Conservation (phyloP, 1,140 invertebrate species). For the Thaumetopoea pityocampa region DNA sequence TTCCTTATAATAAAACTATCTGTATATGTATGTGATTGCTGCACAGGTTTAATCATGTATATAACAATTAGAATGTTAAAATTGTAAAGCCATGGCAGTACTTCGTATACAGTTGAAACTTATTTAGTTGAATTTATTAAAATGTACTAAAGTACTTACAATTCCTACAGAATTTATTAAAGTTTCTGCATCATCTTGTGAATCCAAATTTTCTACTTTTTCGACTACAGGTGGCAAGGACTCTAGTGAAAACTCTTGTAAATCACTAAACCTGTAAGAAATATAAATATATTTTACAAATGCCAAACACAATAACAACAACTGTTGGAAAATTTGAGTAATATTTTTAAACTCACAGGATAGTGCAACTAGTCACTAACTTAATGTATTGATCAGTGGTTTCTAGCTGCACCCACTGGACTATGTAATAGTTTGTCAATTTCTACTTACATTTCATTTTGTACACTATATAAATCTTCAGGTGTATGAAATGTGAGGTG, state of each 20-base stretch:
- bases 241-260: slow-evolving; percentile 59
- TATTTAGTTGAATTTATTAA: too few species aligned
- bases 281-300: slow-evolving; percentile 3
- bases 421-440: neutral
- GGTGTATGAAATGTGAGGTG: slow-evolving; percentile 80
- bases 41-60: too few species aligned
- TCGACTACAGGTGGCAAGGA: slow-evolving; percentile 55
- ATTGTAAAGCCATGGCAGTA: too few species aligned
- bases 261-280: slow-evolving; percentile 37
- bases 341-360: too few species aligned
- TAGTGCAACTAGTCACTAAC: too few species aligned
- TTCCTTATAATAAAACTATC: too few species aligned
- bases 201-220: slow-evolving; percentile 38
- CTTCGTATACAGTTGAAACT: too few species aligned
- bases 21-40: too few species aligned
- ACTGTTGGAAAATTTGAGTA: too few species aligned
- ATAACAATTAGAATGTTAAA: too few species aligned
- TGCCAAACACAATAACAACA: too few species aligned
- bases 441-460: slow-evolving; percentile 75
- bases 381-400: too few species aligned
- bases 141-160: slow-evolving; percentile 50
- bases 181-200: slow-evolving; percentile 24
- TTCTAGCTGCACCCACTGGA: neutral
- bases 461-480: slow-evolving; percentile 80
- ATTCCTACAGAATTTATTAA: slow-evolving; percentile 33